Base-by-base conservation (phyloP, 2,888 invertebrate species). In the Drosophila atroscutellata region DNA sequence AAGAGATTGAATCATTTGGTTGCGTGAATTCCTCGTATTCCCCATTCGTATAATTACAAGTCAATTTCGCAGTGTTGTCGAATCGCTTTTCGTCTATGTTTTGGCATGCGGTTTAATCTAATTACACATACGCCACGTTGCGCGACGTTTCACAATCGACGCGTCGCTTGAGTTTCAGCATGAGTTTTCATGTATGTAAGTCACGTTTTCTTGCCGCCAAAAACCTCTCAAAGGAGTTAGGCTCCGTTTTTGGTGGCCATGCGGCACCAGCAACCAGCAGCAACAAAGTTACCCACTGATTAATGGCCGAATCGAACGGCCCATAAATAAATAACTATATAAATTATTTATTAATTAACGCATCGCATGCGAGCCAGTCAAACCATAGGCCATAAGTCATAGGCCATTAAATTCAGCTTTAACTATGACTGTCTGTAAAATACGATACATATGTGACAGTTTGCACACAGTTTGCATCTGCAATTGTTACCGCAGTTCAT, bases 91-190 rank as follows among this genome's bases (percentile, higher is more conserved):
- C 52, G 76, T 49, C 50, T 71, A 72, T 67, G 71, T 83, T 87
- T 87, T 77, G 85, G 90, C 74, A 86, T 86, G 85, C 80, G 80
- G 85, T 82, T 89, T 90, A 90, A 87, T 86, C 90, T 87, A 87
- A 87, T 87, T 87, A 87, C 86, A 89, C 90, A 87, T 90, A 87
- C 90, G 90, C 89, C 90, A 83, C 80, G 90, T 86, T 80, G 90
- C 66, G 82, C 88, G 76, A 61, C 58, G 69, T 89, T 86, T 78
- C 84, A 73, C 87, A 84, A 84, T 78, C 68, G 69, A 60, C 67
- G 66, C 70, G 71, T 64, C 70, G 66, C 67, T 47, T 52, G 56
- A 59, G 42, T 50, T 65, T 56, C 34, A 13, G 61, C 26, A 61
- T 47, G 45, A 45, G 49, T 49, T 60, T 60, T 54, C 57, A 54